phyloP scores from a whole-genome alignment of 23 tunicate species.

The Ciona savignyi region DNA sequence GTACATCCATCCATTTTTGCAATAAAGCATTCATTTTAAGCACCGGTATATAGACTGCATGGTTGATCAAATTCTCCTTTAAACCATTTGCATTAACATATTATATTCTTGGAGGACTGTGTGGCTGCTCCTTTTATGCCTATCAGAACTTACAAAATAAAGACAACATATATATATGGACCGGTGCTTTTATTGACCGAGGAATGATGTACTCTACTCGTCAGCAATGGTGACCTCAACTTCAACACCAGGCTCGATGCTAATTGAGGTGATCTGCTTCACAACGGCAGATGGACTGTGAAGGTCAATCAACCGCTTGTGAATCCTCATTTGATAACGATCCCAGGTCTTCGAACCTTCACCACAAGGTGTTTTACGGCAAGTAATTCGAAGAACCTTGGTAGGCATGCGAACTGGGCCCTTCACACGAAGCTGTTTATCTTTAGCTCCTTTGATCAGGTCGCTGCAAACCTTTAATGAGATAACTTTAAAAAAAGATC shows the following conservation, averaged over 20 bases:
- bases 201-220: conserved; percentile 3
- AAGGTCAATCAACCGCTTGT: conserved; percentile 98
- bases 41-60: no score
- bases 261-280: conserved; percentile 96
- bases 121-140: no score
- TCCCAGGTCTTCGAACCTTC: conserved; percentile 99
- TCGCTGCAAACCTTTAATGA: conserved; percentile 67
- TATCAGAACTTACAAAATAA: no score
- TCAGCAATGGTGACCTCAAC: conserved; percentile 99
- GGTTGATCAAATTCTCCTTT: no score
- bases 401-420: conserved; percentile 99
- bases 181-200: background rate
- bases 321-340: conserved; percentile 98
- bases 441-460: conserved; percentile 89
- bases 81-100: no score
- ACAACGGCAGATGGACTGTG: conserved; percentile 96
- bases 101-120: no score
- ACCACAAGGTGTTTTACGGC: conserved; percentile 98
- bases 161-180: background rate
- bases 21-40: no score
- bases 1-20: no score
- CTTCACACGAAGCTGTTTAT: conserved; percentile 87
- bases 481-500: no score
- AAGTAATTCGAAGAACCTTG: conserved; percentile 89
- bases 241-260: conserved; percentile 99